Percentiles rank a stretch among this genome's conserved stretches.
Conservation (phyloP, 2,797 vertebrate genomes). For the Pangasius djambal region DNA sequence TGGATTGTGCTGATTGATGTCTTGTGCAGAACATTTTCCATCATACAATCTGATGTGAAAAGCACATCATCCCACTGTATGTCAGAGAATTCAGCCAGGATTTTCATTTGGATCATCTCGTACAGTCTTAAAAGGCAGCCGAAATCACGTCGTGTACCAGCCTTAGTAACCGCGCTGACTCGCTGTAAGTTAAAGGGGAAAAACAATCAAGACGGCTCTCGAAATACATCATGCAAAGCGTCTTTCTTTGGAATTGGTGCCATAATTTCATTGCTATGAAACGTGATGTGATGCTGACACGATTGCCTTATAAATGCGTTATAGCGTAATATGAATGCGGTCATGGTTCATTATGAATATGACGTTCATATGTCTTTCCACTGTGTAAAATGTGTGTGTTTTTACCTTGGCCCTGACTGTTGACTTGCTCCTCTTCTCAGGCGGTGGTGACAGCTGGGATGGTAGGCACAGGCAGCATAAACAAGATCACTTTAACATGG, state of each 20-base stretch:
- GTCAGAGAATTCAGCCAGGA: background rate
- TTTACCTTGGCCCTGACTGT: conserved; percentile 8
- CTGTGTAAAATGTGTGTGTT: background rate
- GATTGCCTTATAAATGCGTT: background rate
- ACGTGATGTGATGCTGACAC: background rate
- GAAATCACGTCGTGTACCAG: background rate
- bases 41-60: background rate
- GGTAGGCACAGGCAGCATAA: conserved; percentile 71
- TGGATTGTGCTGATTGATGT: background rate
- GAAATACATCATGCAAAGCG: background rate
- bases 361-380: background rate
- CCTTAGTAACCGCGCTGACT: background rate
- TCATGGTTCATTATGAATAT: background rate
- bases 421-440: conserved; percentile 54
- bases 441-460: conserved; percentile 80
- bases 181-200: background rate
- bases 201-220: background rate
- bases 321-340: no score
- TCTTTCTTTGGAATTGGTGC: background rate
- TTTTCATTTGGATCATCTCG: background rate
- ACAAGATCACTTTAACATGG: conserved; percentile 56
- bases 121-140: background rate
- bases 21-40: background rate
- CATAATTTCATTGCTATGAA: background rate
- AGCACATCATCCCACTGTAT: background rate